Evolutionary conservation across 2,888 invertebrate species (phyloP).

Genomic region (Mactromeris polynyma): DNA sequence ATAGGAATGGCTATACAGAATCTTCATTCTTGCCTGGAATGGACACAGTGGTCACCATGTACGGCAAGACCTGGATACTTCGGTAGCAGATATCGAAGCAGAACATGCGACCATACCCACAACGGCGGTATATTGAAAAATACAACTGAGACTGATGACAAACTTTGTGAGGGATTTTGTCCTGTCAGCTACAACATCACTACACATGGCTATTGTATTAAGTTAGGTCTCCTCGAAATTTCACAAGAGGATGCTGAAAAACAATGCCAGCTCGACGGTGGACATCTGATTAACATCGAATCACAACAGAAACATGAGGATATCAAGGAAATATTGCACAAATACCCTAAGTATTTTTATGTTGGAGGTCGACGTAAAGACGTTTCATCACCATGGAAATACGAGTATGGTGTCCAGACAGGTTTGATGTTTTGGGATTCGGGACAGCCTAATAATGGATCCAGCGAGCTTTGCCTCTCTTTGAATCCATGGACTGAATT

Average conservation of each 20-base stretch:
- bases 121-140: background rate
- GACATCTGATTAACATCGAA: constrained; percentile 24
- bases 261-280: constrained; percentile 15
- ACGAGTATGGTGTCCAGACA: background rate
- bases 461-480: background rate
- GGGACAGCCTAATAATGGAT: background rate
- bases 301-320: constrained; percentile 10
- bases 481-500: background rate
- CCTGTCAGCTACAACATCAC: background rate
- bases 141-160: background rate
- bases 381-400: constrained; percentile 18
- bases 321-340: background rate
- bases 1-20: background rate
- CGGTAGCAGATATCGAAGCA: background rate
- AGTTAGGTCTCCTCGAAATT: background rate
- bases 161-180: constrained; percentile 10
- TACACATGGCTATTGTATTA: constrained; percentile 15
- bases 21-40: background rate
- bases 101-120: background rate
- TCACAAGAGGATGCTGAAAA: background rate
- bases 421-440: background rate
- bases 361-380: constrained; percentile 11
- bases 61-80: background rate
- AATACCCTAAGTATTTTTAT: background rate
- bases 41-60: constrained; percentile 6